Evolutionary conservation across 2,113 vertebrate species (phyloP).

Genomic region (Rhabdomys dilectus): DNA sequence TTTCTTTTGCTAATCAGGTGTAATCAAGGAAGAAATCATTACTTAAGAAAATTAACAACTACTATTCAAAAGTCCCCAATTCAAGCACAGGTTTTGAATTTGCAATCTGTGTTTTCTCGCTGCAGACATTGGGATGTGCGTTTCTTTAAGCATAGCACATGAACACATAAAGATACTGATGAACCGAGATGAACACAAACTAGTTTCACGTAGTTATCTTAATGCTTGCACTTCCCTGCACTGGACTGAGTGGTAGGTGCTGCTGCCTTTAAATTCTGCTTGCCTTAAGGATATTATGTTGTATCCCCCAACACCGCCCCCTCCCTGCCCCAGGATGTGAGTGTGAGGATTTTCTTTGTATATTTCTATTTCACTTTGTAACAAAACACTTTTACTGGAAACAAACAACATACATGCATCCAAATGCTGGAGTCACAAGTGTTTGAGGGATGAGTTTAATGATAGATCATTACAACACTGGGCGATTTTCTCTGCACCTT

Average conservation of each 20-base stretch:
- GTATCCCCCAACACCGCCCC: neutral
- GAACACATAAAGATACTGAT: slow-evolving; percentile 40
- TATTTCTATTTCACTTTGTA: slow-evolving; percentile 64
- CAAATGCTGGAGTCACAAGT: slow-evolving; percentile 37
- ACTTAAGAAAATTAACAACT: slow-evolving; percentile 73
- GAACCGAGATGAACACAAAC: slow-evolving; percentile 60
- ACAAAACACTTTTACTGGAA: slow-evolving; percentile 49
- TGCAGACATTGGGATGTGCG: slow-evolving; percentile 15
- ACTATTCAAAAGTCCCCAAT: slow-evolving; percentile 66
- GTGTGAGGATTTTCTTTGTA: neutral
- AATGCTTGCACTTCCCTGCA: slow-evolving; percentile 5
- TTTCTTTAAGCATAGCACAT: slow-evolving; percentile 37
- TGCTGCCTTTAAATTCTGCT: slow-evolving; percentile 22
- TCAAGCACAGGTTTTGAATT: slow-evolving; percentile 60
- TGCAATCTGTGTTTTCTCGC: slow-evolving; percentile 45
- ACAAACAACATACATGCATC: slow-evolving; percentile 14
- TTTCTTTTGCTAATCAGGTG: slow-evolving; percentile 73
- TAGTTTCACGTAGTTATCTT: slow-evolving; percentile 45
- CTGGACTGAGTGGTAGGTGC: neutral
- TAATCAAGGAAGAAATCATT: slow-evolving; percentile 76
- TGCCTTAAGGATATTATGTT: slow-evolving; percentile 21
- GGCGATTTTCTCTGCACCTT: neutral
- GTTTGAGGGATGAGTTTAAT: neutral
- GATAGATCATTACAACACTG: neutral
- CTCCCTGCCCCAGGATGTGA: neutral